phyloP scores from a whole-genome alignment of 2,888 invertebrate species.

The Andrena fulva region DNA sequence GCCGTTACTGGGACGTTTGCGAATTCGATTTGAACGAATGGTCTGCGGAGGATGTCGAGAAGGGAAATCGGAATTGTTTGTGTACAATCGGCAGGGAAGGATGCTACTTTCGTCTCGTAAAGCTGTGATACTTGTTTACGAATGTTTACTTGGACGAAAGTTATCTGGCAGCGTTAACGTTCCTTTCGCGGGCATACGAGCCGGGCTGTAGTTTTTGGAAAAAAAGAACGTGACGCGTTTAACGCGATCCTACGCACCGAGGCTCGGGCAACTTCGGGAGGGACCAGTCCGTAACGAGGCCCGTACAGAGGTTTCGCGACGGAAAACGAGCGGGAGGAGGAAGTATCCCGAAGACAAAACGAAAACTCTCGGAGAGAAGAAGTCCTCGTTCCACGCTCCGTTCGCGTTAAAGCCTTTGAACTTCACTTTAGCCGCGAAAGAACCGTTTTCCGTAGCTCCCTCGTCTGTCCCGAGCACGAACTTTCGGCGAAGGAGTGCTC shows the following conservation, averaged over 20 bases:
- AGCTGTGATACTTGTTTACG: too few relatives aligned
- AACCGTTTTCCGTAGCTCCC: conserved; percentile 34
- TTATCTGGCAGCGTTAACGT: background rate
- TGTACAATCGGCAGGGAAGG: too few relatives aligned
- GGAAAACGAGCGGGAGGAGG: background rate
- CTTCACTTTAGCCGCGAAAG: conserved; percentile 27
- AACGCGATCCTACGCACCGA: background rate
- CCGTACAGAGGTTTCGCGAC: conserved; percentile 1
- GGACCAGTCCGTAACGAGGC: conserved; percentile 5
- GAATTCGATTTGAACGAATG: too few relatives aligned
- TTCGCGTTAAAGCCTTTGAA: conserved; percentile 40
- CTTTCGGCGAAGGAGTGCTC: conserved; percentile 4
- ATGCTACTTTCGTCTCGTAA: too few relatives aligned
- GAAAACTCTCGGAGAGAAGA: conserved; percentile 31
- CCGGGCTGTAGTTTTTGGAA: background rate
- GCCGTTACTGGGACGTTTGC: background rate
- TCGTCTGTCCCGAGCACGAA: conserved; percentile 20
- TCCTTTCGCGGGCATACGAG: background rate
- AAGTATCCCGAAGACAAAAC: conserved; percentile 33
- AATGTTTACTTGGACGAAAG: too few relatives aligned
- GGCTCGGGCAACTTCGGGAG: background rate
- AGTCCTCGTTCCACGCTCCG: conserved; percentile 17
- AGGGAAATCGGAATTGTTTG: too few relatives aligned
- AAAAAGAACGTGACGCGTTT: background rate
- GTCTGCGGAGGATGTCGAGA: too few relatives aligned